phyloP scores from a whole-genome alignment of 1,140 invertebrate species.

The Tachypleus tridentatus region DNA sequence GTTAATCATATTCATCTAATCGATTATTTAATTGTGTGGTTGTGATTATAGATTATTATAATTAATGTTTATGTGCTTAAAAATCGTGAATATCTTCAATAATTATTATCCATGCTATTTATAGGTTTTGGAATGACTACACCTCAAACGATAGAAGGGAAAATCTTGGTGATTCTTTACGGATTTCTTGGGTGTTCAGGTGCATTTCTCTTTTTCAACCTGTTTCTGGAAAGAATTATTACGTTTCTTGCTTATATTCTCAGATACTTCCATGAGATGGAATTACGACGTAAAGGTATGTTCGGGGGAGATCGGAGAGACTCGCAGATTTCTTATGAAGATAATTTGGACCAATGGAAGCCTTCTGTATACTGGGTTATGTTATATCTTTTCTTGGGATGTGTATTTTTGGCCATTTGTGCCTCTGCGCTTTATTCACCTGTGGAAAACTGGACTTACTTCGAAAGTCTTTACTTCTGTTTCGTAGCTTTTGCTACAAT shows the following conservation, averaged over 20 bases:
- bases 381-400: conserved; percentile 45
- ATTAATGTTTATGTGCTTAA: too few relatives aligned
- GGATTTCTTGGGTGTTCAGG: conserved; percentile 56
- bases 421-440: conserved; percentile 47
- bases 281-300: conserved; percentile 30
- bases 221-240: conserved; percentile 56
- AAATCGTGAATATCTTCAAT: too few relatives aligned
- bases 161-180: conserved; percentile 50
- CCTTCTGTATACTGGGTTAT: conserved; percentile 61
- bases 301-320: conserved; percentile 19
- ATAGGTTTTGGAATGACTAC: conserved; percentile 54
- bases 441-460: conserved; percentile 51
- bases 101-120: conserved; percentile 19
- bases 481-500: conserved; percentile 59
- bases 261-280: conserved; percentile 42
- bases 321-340: conserved; percentile 32
- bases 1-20: too few relatives aligned
- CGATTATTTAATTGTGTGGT: too few relatives aligned
- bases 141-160: conserved; percentile 46
- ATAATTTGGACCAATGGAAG: conserved; percentile 45
- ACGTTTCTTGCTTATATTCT: conserved; percentile 52
- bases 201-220: conserved; percentile 56
- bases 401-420: conserved; percentile 41
- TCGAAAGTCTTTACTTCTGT: conserved; percentile 55
- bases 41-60: too few relatives aligned